Conservation (phyloP, 2,113 vertebrate genomes). For the Pelobates fuscus region DNA sequence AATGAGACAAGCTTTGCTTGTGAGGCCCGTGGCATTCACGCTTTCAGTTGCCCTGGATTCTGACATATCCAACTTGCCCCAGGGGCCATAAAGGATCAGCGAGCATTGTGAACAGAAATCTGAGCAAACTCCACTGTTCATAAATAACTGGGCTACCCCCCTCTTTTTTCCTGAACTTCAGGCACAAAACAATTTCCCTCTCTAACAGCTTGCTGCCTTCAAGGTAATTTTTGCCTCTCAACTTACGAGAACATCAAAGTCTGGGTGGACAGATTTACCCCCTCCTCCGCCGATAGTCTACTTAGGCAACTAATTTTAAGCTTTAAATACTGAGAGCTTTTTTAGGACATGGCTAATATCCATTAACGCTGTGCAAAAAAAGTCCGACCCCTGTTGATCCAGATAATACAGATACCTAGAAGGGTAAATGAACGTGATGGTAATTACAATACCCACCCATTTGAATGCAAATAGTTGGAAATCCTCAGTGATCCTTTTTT, state of each 20-base stretch:
- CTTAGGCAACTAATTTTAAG: background rate
- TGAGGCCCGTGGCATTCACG: no score
- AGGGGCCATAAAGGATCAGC: constrained; percentile 6
- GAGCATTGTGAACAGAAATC: background rate
- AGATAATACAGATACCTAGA: no score
- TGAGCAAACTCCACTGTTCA: no score
- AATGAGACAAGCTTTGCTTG: no score
- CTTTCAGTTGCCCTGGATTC: background rate
- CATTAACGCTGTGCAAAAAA: no score
- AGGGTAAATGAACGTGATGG: no score
- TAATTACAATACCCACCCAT: no score
- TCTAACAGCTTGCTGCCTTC: constrained; percentile 22
- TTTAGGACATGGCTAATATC: background rate
- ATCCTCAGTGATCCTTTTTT: no score
- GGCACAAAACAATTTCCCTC: constrained; percentile 16
- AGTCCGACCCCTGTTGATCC: no score
- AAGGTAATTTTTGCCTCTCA: constrained; percentile 14
- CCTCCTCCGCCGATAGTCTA: constrained; percentile 15
- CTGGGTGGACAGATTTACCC: constrained; percentile 12
- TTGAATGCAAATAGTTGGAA: no score
- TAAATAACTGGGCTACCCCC: background rate
- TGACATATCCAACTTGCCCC: constrained; percentile 7
- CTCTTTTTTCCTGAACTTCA: constrained; percentile 11
- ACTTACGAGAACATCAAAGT: constrained; percentile 18
- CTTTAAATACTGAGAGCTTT: no score